Percentiles rank a stretch among this genome's conserved stretches.
phyloP scores from a whole-genome alignment of 2,888 invertebrate genomes.

The Listrodromus nycthemerus region DNA sequence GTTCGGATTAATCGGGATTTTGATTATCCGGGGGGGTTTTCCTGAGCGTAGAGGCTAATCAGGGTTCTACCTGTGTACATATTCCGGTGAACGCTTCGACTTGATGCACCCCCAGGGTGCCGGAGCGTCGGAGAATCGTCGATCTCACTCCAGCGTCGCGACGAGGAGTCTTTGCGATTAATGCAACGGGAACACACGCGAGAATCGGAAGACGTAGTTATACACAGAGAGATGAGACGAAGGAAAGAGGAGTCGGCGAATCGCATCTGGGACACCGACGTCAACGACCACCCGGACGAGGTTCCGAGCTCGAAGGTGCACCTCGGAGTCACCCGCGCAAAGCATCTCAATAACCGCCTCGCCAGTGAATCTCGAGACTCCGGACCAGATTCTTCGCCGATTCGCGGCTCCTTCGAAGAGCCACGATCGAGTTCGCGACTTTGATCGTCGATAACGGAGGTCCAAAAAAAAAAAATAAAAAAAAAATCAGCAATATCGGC shows the following conservation, averaged over 20 bases:
- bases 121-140: conserved; percentile 46
- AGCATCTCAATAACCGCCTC: conserved; percentile 60
- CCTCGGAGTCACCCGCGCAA: conserved; percentile 28
- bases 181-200: conserved; percentile 72
- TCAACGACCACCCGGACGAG: not conserved
- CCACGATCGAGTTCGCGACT: not conserved
- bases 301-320: conserved; percentile 2
- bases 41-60: too few species aligned
- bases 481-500: not conserved
- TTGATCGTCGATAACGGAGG: not conserved
- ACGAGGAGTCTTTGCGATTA: conserved; percentile 73
- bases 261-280: conserved; percentile 58
- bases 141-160: not conserved
- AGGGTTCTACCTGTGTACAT: conserved; percentile 4
- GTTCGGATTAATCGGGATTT: too few species aligned
- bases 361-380: not conserved
- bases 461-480: not conserved
- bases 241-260: conserved; percentile 42
- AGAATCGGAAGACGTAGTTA: conserved; percentile 34
- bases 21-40: too few species aligned
- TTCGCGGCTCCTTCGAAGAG: not conserved
- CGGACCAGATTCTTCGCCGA: not conserved
- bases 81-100: conserved; percentile 42
- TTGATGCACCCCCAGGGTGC: conserved; percentile 53
- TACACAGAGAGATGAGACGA: not conserved